Percentiles rank a stretch among this genome's conserved stretches.
Evolutionary conservation across 2,888 invertebrate species (phyloP).

Genomic region (Dasypolia templi): DNA sequence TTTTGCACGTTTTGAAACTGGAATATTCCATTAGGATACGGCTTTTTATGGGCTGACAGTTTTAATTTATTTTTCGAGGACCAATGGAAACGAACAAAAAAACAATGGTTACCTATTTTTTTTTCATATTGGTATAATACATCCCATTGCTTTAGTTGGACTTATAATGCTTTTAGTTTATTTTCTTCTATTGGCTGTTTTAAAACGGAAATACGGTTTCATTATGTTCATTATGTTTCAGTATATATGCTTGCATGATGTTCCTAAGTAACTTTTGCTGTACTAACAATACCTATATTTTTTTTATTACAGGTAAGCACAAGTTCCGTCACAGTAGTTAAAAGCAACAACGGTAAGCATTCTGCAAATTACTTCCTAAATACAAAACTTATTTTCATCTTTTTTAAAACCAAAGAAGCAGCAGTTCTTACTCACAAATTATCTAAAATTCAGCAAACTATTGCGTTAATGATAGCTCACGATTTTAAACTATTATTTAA

Average conservation of each 20-base stretch:
- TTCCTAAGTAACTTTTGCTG: constrained; percentile 4
- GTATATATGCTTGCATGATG: background rate
- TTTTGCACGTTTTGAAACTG: constrained; percentile 40
- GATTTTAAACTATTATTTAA: constrained; percentile 63
- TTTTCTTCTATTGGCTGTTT: background rate
- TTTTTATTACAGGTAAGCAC: constrained; percentile 67
- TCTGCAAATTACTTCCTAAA: constrained; percentile 8
- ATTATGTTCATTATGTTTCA: background rate
- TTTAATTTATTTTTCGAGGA: background rate
- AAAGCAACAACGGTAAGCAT: constrained; percentile 41
- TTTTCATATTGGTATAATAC: too few relatives aligned
- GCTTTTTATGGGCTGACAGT: background rate
- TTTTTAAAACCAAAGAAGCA: constrained; percentile 20
- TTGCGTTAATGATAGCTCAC: constrained; percentile 61
- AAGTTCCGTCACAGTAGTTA: constrained; percentile 22
- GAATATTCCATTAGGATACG: constrained; percentile 40
- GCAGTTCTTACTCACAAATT: constrained; percentile 41
- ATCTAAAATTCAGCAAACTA: constrained; percentile 36
- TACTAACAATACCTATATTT: constrained; percentile 20
- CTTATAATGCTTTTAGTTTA: too few relatives aligned
- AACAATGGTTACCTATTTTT: background rate
- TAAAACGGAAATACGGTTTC: constrained; percentile 3
- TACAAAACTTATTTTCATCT: constrained; percentile 21
- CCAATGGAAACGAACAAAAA: background rate
- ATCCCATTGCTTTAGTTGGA: too few relatives aligned